Percentiles rank a stretch among this genome's conserved stretches.
These are phyloP conservation scores for Coreius guichenoti DNA, from an alignment of 2,797 vertebrate species.

Conservation along the genomic window DNA sequence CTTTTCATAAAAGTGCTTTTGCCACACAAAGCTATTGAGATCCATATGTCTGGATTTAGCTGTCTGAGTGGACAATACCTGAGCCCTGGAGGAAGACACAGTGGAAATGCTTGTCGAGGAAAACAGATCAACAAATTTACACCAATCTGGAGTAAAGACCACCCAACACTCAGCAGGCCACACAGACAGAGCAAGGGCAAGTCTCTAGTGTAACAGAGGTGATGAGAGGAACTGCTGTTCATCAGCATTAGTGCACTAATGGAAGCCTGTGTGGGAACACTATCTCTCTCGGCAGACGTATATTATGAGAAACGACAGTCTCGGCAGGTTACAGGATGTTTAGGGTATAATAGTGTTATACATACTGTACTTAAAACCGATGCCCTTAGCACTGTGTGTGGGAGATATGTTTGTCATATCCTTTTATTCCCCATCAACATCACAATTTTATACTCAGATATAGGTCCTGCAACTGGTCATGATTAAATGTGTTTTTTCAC, in stretches of 20 bases:
- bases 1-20: slow-evolving; percentile 39
- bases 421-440: background rate
- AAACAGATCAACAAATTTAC: slow-evolving; percentile 42
- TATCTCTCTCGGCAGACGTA: background rate
- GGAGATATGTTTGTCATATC: background rate
- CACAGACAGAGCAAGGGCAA: background rate
- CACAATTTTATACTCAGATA: background rate
- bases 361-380: slow-evolving; percentile 1
- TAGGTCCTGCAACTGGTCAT: background rate
- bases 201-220: slow-evolving; percentile 31
- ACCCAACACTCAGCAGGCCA: slow-evolving; percentile 13
- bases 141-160: slow-evolving; percentile 25
- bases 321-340: background rate
- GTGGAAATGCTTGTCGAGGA: slow-evolving; percentile 21
- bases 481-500: background rate
- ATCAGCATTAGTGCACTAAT: slow-evolving; percentile 49
- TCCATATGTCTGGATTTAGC: slow-evolving; percentile 52
- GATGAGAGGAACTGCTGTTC: slow-evolving; percentile 25
- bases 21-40: slow-evolving; percentile 29
- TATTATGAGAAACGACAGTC: slow-evolving; percentile 5
- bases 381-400: background rate
- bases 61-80: slow-evolving; percentile 30
- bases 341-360: background rate
- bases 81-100: slow-evolving; percentile 32
- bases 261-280: slow-evolving; percentile 11